Base-by-base conservation (phyloP, 2,113 vertebrate species). In the Taxidea taxus region DNA sequence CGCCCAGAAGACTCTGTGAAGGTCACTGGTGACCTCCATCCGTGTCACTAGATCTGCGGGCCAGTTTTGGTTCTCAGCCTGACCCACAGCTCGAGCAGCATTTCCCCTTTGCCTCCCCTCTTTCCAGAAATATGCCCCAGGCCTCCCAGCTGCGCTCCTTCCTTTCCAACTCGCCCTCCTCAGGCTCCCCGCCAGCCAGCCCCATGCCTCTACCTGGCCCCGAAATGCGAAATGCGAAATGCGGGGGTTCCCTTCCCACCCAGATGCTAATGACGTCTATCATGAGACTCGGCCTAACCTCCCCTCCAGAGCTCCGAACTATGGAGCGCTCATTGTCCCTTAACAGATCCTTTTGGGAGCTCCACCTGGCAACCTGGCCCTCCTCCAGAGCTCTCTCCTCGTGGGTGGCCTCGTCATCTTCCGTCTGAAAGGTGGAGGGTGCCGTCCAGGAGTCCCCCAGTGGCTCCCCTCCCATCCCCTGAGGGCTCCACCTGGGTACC, bases 401-500 rank as follows among this genome's bases (percentile, higher is more conserved):
- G 0, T 7, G 6, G 31, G 6, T 4, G 20, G 60, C 44, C 34
- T 88, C 1, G 0, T 51, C 56, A 7, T 37, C 37, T 72, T 66
- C 14, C 0, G 3, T 66, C 80, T 25, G 80, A 68, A 66, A 51
- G 78, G 13, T 1, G 0, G 11, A 12, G 0, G 18, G 5, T 0
- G 0, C 42, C 10, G 29, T 47, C n/a, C 66, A 7, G 0, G 44
- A 15, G 44, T 64, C 29, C 29, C 10, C 56, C 49, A 64, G 90
- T 2, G 6, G 3, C 39, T 39, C 34, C 42, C 54, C 13, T 0
- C 68, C 58, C 44, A 9, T 10, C 20, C 25, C 49, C 54, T 3
- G 31, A n/a, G 0, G 11, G 34, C 54, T 62, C n/a, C 1, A 8
- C 6, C 47, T 54, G 47, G 47, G 4, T 0, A 1, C 27, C 15